Base-by-base conservation (phyloP, 2,888 invertebrate genomes). In the Rhagophthalmus giganteus region DNA sequence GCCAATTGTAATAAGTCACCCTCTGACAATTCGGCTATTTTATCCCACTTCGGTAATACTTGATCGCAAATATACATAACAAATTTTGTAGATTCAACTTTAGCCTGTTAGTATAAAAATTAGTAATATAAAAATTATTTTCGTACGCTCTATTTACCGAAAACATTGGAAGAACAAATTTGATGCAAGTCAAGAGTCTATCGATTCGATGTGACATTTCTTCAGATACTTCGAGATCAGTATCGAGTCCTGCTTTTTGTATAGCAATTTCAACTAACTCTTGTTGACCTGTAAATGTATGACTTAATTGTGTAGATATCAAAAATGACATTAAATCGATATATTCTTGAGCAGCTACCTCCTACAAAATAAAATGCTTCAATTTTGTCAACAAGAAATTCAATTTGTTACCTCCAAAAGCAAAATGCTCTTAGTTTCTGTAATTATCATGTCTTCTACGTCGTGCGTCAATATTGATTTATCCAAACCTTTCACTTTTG, bases 261-360 rank as follows among this genome's bases (percentile, higher is more conserved):
- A 87, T 85, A 7, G 94, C 86, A 58, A 95, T 82, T 61, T 91
- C 88, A 6, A 94, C 85, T 16, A 97, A 77, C 72, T 93, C 90
- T 60, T 90, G 88, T 68, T 94, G 90, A 2, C 95, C 95, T 33
- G 81, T 80, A 8, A 90, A 81, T 4, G 92, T 89, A 60, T 87
- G 87, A 35, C 91, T 88, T 33, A 90, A 79, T 71, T 87, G 86
- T 6, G 95, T 87, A 75, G 86, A 83, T 15, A 87, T 85, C 61
- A 97, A 77, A 59, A 94, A 82, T 33, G 87, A 87, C 88, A 97
- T 91, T 50, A 96, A 84, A 54, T 86, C 82, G 63, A 91, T 86
- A 76, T 96, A 95, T 76, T 97, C 96, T 61, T 92, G 91, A 20
- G 92, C 91, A 8, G 88, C 90, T 15, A 93, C 89, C 79, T 93